These are phyloP conservation scores for Euspilapteryx auroguttella DNA, from an alignment of 2,888 invertebrate genomes.

Conservation along the genomic window DNA sequence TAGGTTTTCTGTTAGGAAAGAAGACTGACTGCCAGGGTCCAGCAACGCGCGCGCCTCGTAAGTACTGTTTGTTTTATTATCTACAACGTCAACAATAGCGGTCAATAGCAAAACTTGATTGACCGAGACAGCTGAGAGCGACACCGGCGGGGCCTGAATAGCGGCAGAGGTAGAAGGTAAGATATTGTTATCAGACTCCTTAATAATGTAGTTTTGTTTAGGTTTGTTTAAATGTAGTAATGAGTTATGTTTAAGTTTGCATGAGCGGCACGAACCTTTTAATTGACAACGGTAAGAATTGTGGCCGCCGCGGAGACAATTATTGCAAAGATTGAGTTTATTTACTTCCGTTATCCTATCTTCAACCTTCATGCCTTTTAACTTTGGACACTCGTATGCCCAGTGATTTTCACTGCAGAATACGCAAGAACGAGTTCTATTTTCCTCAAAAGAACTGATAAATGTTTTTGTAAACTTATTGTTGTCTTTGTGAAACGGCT, in stretches of 20 bases:
- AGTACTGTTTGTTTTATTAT: slow-evolving; percentile 3
- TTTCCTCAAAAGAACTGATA: not conserved
- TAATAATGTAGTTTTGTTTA: not conserved
- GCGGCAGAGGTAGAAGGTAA: not conserved
- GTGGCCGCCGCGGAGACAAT: not conserved
- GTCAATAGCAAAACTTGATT: slow-evolving; percentile 5
- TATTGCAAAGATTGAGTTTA: not conserved
- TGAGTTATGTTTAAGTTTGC: slow-evolving; percentile 3
- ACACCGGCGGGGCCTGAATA: slow-evolving; percentile 2
- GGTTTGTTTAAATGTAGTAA: slow-evolving; percentile 2
- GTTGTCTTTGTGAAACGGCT: not conserved
- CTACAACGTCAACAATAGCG: slow-evolving; percentile 4
- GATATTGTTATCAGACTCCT: slow-evolving; percentile 1
- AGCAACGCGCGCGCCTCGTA: slow-evolving; percentile 5
- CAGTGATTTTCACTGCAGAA: not conserved
- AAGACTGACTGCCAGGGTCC: slow-evolving; percentile 6
- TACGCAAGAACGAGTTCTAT: not conserved
- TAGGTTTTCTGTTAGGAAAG: slow-evolving; percentile 3
- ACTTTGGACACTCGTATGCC: not conserved
- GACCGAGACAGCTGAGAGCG: slow-evolving; percentile 1
- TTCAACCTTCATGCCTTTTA: not conserved
- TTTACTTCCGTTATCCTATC: not conserved
- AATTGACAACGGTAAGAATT: not conserved
- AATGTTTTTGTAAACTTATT: not conserved
- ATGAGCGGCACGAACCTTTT: slow-evolving; percentile 2